Conservation (phyloP, 2,797 vertebrate genomes). For the Streptopelia turtur region DNA sequence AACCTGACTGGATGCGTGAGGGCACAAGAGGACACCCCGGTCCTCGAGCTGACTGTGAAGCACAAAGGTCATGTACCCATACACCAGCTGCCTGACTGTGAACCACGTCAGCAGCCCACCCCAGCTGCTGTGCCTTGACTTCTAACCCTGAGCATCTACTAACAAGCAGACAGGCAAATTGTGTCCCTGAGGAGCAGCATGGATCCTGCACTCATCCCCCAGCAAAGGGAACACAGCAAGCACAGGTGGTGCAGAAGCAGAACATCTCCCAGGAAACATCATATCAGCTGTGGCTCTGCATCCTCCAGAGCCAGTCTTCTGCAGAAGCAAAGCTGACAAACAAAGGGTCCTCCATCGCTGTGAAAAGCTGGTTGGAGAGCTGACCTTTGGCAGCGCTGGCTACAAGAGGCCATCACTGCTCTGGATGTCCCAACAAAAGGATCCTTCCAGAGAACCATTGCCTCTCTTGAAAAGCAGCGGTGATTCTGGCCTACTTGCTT, state of each 20-base stretch:
- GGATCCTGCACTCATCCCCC: background rate
- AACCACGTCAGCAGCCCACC: background rate
- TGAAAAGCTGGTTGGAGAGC: background rate
- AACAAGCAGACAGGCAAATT: background rate
- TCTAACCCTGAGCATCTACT: background rate
- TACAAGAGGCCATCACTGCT: background rate
- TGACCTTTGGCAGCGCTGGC: background rate
- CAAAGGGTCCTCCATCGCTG: background rate
- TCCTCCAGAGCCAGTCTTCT: background rate
- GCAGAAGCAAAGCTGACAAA: background rate
- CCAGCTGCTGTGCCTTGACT: background rate
- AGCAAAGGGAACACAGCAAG: background rate
- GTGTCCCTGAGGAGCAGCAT: background rate
- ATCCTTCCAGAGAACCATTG: background rate
- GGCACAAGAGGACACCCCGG: background rate
- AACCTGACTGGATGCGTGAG: background rate
- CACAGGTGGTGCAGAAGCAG: background rate
- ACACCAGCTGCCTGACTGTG: background rate
- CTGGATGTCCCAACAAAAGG: background rate
- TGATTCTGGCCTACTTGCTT: accelerated
- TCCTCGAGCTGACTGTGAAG: accelerated
- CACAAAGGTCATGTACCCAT: background rate
- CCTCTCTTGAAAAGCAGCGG: background rate
- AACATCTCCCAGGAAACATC: background rate
- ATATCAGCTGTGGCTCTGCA: background rate